Conservation (phyloP, 1,140 invertebrate genomes). For the Wiebesia pumilae region DNA sequence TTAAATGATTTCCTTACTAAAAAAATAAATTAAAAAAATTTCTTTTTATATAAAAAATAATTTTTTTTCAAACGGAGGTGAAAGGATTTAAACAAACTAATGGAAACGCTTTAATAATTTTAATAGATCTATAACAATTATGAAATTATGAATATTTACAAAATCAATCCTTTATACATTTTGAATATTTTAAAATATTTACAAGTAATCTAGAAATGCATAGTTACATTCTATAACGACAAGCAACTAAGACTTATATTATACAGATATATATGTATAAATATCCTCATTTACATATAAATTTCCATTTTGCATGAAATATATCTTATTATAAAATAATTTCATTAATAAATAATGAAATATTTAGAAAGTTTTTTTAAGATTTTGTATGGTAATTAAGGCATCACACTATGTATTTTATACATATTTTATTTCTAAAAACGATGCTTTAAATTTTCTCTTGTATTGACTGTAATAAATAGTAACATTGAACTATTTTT, state of each 20-base stretch:
- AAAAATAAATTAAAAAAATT: no score
- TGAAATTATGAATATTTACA: constrained; percentile 33
- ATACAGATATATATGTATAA: background rate
- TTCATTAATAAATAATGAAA: constrained; percentile 13
- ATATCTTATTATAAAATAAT: background rate
- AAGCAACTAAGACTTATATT: constrained; percentile 1
- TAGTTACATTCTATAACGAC: background rate
- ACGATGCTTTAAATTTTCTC: background rate
- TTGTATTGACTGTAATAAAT: constrained; percentile 22
- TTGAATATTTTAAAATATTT: constrained; percentile 23
- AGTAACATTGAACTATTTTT: background rate
- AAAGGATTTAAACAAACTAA: no score
- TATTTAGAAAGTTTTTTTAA: background rate
- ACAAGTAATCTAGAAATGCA: constrained; percentile 19
- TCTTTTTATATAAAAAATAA: no score
- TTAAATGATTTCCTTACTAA: no score
- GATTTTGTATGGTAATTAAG: constrained; percentile 46
- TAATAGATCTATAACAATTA: constrained; percentile 43
- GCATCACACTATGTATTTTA: constrained; percentile 51
- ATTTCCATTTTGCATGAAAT: background rate
- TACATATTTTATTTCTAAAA: constrained; percentile 26
- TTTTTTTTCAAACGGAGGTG: no score
- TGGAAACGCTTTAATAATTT: constrained; percentile 35
- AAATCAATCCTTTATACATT: constrained; percentile 31
- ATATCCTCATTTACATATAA: background rate